Evolutionary conservation across 1,140 invertebrate species (phyloP).

Genomic region (Zaprionus camerounensis): DNA sequence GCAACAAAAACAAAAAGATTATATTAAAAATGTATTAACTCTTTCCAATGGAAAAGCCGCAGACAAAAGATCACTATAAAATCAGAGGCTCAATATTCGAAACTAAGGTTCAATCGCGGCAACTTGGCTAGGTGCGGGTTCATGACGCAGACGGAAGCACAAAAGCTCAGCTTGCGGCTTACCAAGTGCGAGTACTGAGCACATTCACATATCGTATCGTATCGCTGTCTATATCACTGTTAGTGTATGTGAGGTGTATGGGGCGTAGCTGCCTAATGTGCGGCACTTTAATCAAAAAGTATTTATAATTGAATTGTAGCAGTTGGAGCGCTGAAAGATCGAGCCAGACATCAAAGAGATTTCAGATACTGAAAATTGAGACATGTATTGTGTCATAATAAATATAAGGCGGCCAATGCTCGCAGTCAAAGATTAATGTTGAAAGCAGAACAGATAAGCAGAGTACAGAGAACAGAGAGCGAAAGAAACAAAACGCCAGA

Average conservation of each 20-base stretch:
- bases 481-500: constrained; percentile 2
- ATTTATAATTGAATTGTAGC: constrained; percentile 75
- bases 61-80: constrained; percentile 38
- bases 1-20: constrained; percentile 22
- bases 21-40: constrained; percentile 62
- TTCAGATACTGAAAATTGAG: constrained; percentile 53
- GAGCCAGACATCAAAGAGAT: constrained; percentile 57
- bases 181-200: constrained; percentile 5
- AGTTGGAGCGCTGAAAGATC: constrained; percentile 54
- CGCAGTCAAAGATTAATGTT: constrained; percentile 59
- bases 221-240: constrained; percentile 45
- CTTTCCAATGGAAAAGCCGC: constrained; percentile 42
- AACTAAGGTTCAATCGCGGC: constrained; percentile 3
- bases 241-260: constrained; percentile 22
- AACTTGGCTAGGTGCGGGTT: not conserved
- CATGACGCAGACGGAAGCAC: constrained; percentile 53
- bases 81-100: too few species aligned
- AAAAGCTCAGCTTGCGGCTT: constrained; percentile 37
- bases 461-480: not conserved
- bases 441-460: constrained; percentile 54
- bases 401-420: constrained; percentile 21
- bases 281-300: constrained; percentile 62
- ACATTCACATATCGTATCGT: not conserved
- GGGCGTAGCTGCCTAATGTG: constrained; percentile 61
- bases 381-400: constrained; percentile 25